These are phyloP conservation scores for Heliconius eleuchia DNA, from an alignment of 1,140 invertebrate species.

Conservation along the genomic window DNA sequence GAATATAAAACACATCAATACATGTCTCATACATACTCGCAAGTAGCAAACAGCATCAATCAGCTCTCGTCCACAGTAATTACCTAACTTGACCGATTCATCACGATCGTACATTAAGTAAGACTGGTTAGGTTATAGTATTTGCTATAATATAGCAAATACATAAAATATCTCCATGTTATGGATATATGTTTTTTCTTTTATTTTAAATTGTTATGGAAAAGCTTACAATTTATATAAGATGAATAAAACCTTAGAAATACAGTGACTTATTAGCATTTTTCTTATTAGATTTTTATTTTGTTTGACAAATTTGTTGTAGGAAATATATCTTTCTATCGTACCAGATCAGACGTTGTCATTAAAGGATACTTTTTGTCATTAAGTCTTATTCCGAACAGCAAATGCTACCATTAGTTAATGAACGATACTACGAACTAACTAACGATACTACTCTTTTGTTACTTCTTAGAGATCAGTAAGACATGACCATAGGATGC, in stretches of 20 bases:
- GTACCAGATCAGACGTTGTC: background rate
- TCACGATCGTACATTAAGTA: background rate
- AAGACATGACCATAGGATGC: background rate
- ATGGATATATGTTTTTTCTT: background rate
- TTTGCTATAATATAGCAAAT: background rate
- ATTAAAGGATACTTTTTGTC: background rate
- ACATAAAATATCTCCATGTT: too few relatives aligned
- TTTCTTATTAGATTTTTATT: too few relatives aligned
- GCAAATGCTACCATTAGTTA: background rate
- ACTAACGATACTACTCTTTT: background rate
- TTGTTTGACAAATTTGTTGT: too few relatives aligned
- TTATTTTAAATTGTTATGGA: background rate
- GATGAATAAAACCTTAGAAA: too few relatives aligned
- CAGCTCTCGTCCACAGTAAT: background rate
- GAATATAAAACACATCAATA: background rate
- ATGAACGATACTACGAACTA: background rate
- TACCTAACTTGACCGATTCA: background rate
- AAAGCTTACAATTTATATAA: too few relatives aligned
- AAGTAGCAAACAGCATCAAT: background rate
- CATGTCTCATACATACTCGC: background rate
- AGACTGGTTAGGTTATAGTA: background rate
- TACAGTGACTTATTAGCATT: too few relatives aligned
- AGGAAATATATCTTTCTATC: background rate
- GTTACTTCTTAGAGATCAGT: slow-evolving; percentile 1
- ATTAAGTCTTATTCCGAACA: background rate